phyloP scores from a whole-genome alignment of 2,113 vertebrate species.

The Lota lota region DNA sequence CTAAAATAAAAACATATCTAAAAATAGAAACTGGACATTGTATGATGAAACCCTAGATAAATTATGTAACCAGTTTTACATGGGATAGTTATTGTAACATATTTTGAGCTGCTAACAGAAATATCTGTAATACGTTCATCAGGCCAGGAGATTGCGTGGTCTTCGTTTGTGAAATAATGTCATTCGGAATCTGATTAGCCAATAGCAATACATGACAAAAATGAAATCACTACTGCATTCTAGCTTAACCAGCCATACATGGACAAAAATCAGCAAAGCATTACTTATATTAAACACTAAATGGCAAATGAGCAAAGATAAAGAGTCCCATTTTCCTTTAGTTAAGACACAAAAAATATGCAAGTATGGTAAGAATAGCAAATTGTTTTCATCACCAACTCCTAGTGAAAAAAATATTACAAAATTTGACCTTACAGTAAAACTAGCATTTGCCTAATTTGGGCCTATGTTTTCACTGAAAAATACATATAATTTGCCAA shows the following conservation, averaged over 20 bases:
- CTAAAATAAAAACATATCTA: constrained; percentile 77
- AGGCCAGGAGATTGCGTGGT: constrained; percentile 80
- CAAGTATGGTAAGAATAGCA: constrained; percentile 88
- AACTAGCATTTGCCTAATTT: constrained; percentile 44
- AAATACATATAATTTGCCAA: not conserved
- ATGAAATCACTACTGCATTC: constrained; percentile 38
- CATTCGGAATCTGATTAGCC: constrained; percentile 42
- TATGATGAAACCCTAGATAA: constrained; percentile 84
- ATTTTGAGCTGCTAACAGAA: constrained; percentile 51
- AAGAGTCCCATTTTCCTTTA: constrained; percentile 78
- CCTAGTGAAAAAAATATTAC: constrained; percentile 56
- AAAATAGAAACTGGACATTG: constrained; percentile 78
- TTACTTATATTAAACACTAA: constrained; percentile 84
- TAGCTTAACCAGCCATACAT: constrained; percentile 72
- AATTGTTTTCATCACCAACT: constrained; percentile 78
- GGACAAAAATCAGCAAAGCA: constrained; percentile 74
- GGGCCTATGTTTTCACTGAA: constrained; percentile 8
- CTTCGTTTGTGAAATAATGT: constrained; percentile 69
- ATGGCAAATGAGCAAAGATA: constrained; percentile 83
- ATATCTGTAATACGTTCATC: constrained; percentile 62
- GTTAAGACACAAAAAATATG: constrained; percentile 95
- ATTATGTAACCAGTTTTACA: constrained; percentile 68
- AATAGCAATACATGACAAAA: constrained; percentile 34
- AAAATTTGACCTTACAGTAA: constrained; percentile 65
- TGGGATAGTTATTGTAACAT: constrained; percentile 47